These are phyloP conservation scores for Oxyruncus cristatus DNA, from an alignment of 2,113 vertebrate species.

Conservation along the genomic window DNA sequence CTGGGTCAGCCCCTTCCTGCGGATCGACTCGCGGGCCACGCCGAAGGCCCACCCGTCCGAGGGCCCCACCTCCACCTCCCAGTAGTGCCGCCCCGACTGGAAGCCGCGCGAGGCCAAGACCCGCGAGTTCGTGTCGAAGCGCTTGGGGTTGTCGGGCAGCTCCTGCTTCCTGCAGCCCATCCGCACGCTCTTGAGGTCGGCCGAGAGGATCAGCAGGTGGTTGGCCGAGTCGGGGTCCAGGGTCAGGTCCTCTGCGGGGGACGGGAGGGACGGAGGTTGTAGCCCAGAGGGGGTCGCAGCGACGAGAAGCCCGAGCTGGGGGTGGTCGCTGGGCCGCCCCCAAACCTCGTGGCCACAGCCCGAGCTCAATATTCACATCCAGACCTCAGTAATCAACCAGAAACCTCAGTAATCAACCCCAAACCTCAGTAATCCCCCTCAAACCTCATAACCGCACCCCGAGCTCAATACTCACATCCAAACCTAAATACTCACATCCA, in stretches of 20 bases:
- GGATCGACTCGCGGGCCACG: conserved; percentile 79
- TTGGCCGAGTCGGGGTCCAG: conserved; percentile 75
- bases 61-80: conserved; percentile 80
- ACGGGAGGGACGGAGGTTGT: background rate
- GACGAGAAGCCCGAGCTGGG: accelerated
- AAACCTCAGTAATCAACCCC: background rate
- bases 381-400: too few relatives aligned
- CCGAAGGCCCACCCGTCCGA: conserved; percentile 89
- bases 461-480: too few relatives aligned
- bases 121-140: conserved; percentile 74
- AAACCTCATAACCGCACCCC: too few relatives aligned
- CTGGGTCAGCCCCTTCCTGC: conserved; percentile 75
- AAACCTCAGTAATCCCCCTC: too few relatives aligned
- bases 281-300: accelerated
- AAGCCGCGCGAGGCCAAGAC: conserved; percentile 70
- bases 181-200: conserved; percentile 79
- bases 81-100: conserved; percentile 69
- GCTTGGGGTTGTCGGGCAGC: conserved; percentile 59
- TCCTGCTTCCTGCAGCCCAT: conserved; percentile 78
- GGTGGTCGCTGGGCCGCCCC: too few relatives aligned
- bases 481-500: too few relatives aligned
- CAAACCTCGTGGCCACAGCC: accelerated
- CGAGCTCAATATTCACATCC: accelerated
- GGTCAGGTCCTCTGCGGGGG: conserved; percentile 80
- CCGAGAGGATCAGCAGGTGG: conserved; percentile 79